These are phyloP conservation scores for Eurypyga helias DNA, from an alignment of 2,113 vertebrate species.

Conservation along the genomic window DNA sequence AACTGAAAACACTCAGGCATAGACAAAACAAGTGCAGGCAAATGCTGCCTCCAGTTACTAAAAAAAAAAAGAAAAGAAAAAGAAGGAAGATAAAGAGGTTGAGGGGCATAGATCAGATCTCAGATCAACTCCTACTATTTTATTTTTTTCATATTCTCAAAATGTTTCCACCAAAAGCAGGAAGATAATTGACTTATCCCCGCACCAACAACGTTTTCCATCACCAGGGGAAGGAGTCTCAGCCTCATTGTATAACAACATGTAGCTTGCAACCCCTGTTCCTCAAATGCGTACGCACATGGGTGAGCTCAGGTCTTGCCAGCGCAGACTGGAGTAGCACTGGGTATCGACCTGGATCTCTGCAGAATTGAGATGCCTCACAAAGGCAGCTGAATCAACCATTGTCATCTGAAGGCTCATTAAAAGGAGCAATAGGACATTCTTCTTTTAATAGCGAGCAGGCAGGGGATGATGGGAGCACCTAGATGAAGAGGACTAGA, in stretches of 20 bases:
- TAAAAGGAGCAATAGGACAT: neutral
- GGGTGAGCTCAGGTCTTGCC: neutral
- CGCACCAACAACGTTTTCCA: neutral
- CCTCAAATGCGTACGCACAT: neutral
- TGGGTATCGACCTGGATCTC: neutral
- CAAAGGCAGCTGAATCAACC: neutral
- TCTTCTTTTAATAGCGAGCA: neutral
- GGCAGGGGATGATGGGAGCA: neutral
- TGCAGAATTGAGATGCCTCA: neutral
- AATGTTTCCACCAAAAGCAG: neutral
- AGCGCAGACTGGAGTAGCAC: neutral
- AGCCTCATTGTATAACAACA: neutral
- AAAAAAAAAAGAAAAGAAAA: neutral
- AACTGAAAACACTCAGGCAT: slow-evolving; percentile 18
- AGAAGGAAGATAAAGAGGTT: neutral
- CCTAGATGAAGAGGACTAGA: neutral
- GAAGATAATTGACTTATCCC: neutral
- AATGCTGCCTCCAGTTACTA: neutral
- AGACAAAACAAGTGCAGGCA: slow-evolving; percentile 21
- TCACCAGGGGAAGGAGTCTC: neutral
- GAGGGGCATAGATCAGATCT: neutral
- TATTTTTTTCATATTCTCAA: neutral
- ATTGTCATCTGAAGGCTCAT: neutral
- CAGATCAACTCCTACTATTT: neutral
- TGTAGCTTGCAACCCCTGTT: neutral